Evolutionary conservation across 2,113 vertebrate genomes (phyloP), one percentile per base, ranked within the genome.

Genomic region (Corythaeola cristata): DNA sequence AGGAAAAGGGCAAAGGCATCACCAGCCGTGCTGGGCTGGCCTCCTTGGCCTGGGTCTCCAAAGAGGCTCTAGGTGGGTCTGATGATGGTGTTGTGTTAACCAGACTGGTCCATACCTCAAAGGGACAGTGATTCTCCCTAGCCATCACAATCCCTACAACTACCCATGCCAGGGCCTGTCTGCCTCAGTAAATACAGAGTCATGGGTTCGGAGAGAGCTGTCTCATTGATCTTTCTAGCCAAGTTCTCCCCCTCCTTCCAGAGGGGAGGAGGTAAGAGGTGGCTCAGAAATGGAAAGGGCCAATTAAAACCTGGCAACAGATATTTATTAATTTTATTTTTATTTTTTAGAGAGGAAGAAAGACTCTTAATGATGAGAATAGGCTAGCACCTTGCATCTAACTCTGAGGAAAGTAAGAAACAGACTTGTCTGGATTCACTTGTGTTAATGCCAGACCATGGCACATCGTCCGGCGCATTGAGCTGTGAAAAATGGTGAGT

Each of bases 401-500:
- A 71, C 12, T 2, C 56, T 11, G 13, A 58, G 30, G 59, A 72
- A 80, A 72, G 21, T 27, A 64, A 67, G 73, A 32, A 84, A 17
- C 6, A 27, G 20, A 41, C n/a, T 58, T 84, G 33, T 24, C 73
- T 62, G 30, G 19, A 37, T 88, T 92, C 41, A 32, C 30, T 71
- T 69, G 11, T 78, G 11, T 23, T 67, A 35, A 53, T 39, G 30
- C 35, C 56, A 76, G 68, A 50, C 6, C 6, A 3, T 28, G 37
- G 45, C 87, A 32, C 8, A 2, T 15, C 44, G 22, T 68, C 16
- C 1, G 4, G 39, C 0, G 1, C 19, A 19, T 6, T 19, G 52
- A 87, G 27, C 47, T 58, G 52, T 59, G 53, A 77, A 63, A 74
- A 67, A 67, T 16, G 20, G 47, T 23, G 28, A 28, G 35, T 21